Evolutionary conservation across 1,140 invertebrate species (phyloP), one percentile per base, ranked within the genome.

Genomic region (Ladona fulva): DNA sequence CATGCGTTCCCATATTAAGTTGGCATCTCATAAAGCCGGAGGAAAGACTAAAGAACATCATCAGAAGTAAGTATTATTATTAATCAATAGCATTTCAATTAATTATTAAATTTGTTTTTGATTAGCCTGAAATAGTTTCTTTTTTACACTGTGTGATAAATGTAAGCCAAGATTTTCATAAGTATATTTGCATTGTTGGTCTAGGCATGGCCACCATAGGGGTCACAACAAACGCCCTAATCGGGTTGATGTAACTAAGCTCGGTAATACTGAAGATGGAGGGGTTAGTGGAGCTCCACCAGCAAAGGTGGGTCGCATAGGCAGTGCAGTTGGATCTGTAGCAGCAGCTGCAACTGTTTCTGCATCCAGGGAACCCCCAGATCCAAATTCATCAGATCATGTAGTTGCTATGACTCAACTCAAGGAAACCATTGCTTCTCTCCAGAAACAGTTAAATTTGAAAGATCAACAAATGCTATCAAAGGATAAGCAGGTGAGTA

Each of bases 321-420:
- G 83, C 1, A 82, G 83, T 0, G 14, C 52, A 16, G 52, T 66
- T 66, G 52, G 52, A 12, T 66, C 52, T 66, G 52, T 52, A 11
- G 81, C 79, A 86, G 82, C 81, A 81, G 81, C 59, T 83, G 80
- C 77, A 83, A 79, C 75, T 85, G 25, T 44, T 19, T 52, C 78
- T 19, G 74, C 74, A 24, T 42, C 74, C 19, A 74, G 81, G 81
- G 80, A 85, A 82, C 37, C 59, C 84, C 81, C 91, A 66, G 95
- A 97, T 86, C 93, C 94, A 0, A 94, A 94, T 81, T 95, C 92
- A 83, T 95, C 94, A 0, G 96, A 98, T 85, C 95, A 97, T 83
- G 93, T 98, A 25, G 95, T 97, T 12, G 94, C 95, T 0, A 94
- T 97, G 84, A 97, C 96, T 19, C 95, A 97, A 84, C 88, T 99